Evolutionary conservation across 1,140 invertebrate genomes (phyloP), one percentile per base, ranked within the genome.

Genomic region (Eumeta japonica): DNA sequence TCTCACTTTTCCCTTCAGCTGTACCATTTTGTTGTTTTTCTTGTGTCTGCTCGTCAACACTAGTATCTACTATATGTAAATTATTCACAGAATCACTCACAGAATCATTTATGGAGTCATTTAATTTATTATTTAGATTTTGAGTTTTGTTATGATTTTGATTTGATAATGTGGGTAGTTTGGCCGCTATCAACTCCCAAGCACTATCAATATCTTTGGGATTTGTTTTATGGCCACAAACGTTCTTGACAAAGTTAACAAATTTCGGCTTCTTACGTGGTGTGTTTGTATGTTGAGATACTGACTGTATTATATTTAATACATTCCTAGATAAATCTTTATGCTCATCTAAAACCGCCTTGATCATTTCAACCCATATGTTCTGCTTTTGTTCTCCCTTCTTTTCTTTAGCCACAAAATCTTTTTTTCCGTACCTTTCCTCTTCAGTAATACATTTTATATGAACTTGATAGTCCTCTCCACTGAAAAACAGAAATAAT

Each of bases 191-290:
- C 46, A 87, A 78, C 27, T 77, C 58, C 86, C 86, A 89, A 9
- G 85, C 81, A 40, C 76, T 77, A 28, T 84, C 79, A 34, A 86
- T 78, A 41, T 84, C 73, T 29, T 73, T 55, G 28, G 56, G 60
- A 35, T 79, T 79, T 16, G 76, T 72, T 62, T 76, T 79, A 10
- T 77, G 66, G 18, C 81, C 78, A 39, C 81, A 79, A 15, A 81
- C 77, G 64, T 78, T 87, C 48, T 75, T 80, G 4, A 86, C 77
- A 67, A 88, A 89, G 55, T 89, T 89, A 44, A 89, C 75, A 75
- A 96, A 97, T 62, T 94, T 95, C 1, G 77, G 71, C 59, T 91
- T 88, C 60, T 96, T 97, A 24, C 92, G 79, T n/a, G 94, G 94
- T 51, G 96, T 88, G 62, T 97, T 97, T 30, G 86, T 83, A 55